These are phyloP conservation scores for Eristalis arbustorum DNA, from an alignment of 2,888 invertebrate genomes.

Conservation along the genomic window DNA sequence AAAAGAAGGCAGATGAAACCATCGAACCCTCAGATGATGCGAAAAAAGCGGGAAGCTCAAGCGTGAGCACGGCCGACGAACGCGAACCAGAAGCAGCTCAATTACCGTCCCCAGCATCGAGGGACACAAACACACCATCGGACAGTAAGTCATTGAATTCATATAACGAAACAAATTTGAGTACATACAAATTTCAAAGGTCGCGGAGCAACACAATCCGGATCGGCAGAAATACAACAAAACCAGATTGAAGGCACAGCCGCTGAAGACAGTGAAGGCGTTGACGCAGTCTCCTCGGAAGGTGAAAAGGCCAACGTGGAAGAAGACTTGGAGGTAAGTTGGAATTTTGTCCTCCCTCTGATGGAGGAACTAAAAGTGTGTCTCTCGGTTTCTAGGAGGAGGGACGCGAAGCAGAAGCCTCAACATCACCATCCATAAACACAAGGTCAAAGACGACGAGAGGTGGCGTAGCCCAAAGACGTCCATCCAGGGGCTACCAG, in stretches of 20 bases:
- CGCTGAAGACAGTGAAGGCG: constrained; percentile 78
- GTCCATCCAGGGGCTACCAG: constrained; percentile 77
- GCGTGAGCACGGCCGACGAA: constrained; percentile 30
- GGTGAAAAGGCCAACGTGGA: constrained; percentile 83
- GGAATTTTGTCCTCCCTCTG: not conserved
- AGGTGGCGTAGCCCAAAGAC: constrained; percentile 76
- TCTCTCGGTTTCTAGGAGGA: constrained; percentile 82
- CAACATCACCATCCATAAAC: constrained; percentile 83
- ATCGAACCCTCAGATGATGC: constrained; percentile 35
- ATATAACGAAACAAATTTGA: not conserved
- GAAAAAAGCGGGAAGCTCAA: constrained; percentile 35
- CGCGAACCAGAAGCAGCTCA: constrained; percentile 46
- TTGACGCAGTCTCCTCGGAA: constrained; percentile 83
- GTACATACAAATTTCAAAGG: constrained; percentile 52
- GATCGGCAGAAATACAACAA: constrained; percentile 78
- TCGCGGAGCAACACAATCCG: constrained; percentile 80
- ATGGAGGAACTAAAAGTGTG: not conserved
- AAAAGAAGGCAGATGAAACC: constrained; percentile 49
- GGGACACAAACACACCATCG: constrained; percentile 66
- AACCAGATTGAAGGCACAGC: constrained; percentile 76
- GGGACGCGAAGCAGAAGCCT: constrained; percentile 91
- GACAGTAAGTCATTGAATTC: not conserved
- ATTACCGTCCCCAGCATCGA: constrained; percentile 67
- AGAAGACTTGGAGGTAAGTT: constrained; percentile 75
- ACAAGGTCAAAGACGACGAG: constrained; percentile 80